These are phyloP conservation scores for Paracentrotus lividus DNA, from an alignment of 53 echinoderm and acorn worm species.

Conservation along the genomic window DNA sequence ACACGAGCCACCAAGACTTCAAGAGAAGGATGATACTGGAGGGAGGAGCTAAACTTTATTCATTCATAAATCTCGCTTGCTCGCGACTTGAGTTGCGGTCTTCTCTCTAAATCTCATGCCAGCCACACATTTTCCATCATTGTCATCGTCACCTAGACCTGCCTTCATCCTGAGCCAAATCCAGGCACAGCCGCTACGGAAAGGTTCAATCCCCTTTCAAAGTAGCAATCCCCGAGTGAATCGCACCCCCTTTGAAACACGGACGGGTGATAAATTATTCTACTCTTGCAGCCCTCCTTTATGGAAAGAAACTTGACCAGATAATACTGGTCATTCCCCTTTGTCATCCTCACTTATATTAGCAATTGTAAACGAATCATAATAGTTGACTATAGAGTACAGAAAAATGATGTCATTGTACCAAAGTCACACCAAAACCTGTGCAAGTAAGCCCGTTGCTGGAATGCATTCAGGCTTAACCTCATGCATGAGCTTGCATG, in stretches of 20 bases:
- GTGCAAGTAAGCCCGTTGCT: no score
- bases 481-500: no score
- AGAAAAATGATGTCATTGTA: no score
- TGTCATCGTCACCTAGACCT: slow-evolving; percentile 26
- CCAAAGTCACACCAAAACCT: no score
- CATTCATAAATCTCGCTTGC: slow-evolving; percentile 57
- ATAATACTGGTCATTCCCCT: slow-evolving; percentile 46
- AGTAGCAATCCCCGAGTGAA: slow-evolving; percentile 31
- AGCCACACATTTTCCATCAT: slow-evolving; percentile 49
- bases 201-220: slow-evolving; percentile 51
- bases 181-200: slow-evolving; percentile 42
- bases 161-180: neutral
- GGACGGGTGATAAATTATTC: slow-evolving; percentile 40
- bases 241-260: slow-evolving; percentile 30
- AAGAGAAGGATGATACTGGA: neutral
- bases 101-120: slow-evolving; percentile 34
- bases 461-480: no score
- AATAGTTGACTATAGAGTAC: no score
- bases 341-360: neutral
- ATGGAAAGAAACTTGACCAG: slow-evolving; percentile 27
- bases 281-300: neutral
- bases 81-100: no score
- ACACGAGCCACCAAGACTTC: neutral
- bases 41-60: slow-evolving; percentile 30
- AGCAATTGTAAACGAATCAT: no score